Evolutionary conservation across 2,888 invertebrate species (phyloP), one percentile per base, ranked within the genome.

Genomic region (Drosophila phalerata): DNA sequence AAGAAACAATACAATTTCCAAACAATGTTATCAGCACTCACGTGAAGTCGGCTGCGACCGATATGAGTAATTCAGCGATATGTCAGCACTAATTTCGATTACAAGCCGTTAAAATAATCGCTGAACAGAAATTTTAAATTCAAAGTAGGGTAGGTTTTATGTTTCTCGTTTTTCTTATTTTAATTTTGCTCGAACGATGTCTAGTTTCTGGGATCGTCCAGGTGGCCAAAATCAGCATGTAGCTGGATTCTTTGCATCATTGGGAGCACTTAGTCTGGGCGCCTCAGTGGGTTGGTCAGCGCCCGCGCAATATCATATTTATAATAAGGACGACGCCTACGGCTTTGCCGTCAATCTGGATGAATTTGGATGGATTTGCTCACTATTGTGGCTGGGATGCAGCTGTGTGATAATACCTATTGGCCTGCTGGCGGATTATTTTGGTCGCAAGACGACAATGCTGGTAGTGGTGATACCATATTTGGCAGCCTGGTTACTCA

Each of bases 211-310:
- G 38, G 48, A 69, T 48, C 22, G 11, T 37, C 70, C 70, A 15
- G 45, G 51, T 0, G 34, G 15, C 5, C 45, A 52, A 10, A 62
- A 51, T 17, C 58, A 58, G 17, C 13, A 49, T 25, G 1, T 65
- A 3, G 74, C 74, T 0, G 65, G 47, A 4, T 8, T 55, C 6
- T 28, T 30, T 9, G 74, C 69, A 34, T 57, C 62, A 0, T 32
- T 73, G 10, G 68, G 64, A 9, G 55, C 57, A 15, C 63, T 68
- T 19, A 63, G 60, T 22, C 22, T 57, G 40, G 73, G 73, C 2
- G 47, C 57, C 32, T 94, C 96, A 67, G 92, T 96, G 6, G 96
- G 95, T 15, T 97, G 96, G 96, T 95, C 96, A 3, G 94, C 96
- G 0, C 95, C 96, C 8, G 95, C 95, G 11, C 28, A 42, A 11